A percentile compares a stretch with the other conserved stretches of the same genome.
Conservation (phyloP, 2,797 vertebrate genomes). For the Danio aesculapii region DNA sequence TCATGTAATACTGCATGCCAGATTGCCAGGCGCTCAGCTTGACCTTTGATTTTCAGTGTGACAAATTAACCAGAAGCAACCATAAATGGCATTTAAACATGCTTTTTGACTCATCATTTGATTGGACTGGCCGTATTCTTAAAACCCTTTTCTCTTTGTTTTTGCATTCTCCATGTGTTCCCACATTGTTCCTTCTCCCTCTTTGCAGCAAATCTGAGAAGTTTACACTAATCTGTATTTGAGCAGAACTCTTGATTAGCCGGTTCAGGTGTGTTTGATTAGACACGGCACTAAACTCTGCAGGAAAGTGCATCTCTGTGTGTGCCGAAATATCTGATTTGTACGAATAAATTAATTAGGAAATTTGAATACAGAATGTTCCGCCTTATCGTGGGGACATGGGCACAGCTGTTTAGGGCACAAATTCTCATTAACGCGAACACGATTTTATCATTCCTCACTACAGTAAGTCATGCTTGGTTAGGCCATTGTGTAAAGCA, state of each 20-base stretch:
- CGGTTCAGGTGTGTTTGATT: constrained; percentile 9
- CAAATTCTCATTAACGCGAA: constrained; percentile 8
- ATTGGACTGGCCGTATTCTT: neutral
- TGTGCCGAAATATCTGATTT: neutral
- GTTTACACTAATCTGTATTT: neutral
- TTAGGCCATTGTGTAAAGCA: neutral
- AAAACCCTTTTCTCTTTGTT: neutral
- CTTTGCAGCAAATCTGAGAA: neutral
- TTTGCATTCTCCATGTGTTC: neutral
- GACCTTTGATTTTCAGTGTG: constrained; percentile 23
- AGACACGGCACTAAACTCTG: neutral
- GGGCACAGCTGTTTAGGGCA: constrained; percentile 8
- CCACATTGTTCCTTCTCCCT: neutral
- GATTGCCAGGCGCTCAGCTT: neutral
- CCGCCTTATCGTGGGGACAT: neutral
- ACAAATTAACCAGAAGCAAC: constrained; percentile 1
- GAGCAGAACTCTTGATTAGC: neutral
- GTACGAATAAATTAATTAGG: neutral
- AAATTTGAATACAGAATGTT: constrained; percentile 1
- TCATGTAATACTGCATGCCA: neutral
- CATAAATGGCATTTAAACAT: constrained; percentile 14
- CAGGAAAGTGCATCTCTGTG: neutral
- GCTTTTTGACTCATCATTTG: neutral
- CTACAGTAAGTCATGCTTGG: neutral
- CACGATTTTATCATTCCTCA: neutral